Conservation (phyloP, 2,888 invertebrate genomes). For the Petrolisthes cinctipes region DNA sequence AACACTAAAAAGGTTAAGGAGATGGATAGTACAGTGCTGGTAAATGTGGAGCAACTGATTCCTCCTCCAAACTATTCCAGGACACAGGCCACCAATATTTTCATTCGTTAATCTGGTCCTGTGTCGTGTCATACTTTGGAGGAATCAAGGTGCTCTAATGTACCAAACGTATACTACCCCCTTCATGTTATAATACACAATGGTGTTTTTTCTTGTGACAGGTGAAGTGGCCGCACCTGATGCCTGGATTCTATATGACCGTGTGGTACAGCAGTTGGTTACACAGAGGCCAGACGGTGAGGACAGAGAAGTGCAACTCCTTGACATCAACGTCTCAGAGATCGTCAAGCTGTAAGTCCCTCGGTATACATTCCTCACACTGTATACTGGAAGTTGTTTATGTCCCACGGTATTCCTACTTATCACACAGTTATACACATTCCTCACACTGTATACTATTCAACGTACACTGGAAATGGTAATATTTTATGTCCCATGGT, state of each 20-base stretch:
- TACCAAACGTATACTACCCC: no score
- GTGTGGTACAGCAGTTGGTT: constrained; percentile 93
- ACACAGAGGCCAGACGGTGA: constrained; percentile 81
- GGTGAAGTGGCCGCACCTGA: constrained; percentile 90
- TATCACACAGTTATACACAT: no score
- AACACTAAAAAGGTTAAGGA: no score
- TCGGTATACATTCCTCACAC: background rate
- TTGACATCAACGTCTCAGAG: constrained; percentile 91
- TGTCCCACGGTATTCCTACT: background rate
- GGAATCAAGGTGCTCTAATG: no score
- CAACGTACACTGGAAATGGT: background rate
- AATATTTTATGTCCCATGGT: background rate
- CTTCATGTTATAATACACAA: no score
- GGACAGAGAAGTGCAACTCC: constrained; percentile 84
- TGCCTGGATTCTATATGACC: constrained; percentile 94
- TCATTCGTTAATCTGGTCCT: no score
- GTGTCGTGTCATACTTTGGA: no score
- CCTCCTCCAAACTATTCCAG: no score
- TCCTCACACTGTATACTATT: background rate
- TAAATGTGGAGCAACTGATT: no score
- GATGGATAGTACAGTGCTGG: no score
- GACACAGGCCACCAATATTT: no score
- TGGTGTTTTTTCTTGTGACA: constrained; percentile 68
- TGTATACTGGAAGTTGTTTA: background rate
- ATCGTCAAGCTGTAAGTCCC: constrained; percentile 81